Percentiles rank a stretch among this genome's conserved stretches.
These are phyloP conservation scores for Caenorhabditis japonica DNA, from an alignment of 2,888 invertebrate species.

Conservation along the genomic window DNA sequence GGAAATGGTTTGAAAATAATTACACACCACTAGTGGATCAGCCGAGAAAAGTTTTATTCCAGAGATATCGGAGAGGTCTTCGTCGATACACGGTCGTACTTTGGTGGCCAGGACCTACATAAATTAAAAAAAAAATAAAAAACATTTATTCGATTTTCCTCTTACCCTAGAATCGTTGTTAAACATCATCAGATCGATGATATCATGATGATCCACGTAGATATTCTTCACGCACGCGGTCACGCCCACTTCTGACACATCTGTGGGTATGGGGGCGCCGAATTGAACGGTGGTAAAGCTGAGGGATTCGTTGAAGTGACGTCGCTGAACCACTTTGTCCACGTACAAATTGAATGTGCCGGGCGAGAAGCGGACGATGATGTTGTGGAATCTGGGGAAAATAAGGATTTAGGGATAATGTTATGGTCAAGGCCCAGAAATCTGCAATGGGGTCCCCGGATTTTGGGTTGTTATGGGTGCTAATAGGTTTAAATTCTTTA, in stretches of 20 bases:
- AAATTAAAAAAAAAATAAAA: no score
- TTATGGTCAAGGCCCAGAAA: no score
- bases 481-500: no score
- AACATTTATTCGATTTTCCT: no score
- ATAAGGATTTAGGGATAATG: neutral
- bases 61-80: conserved; percentile 6
- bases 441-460: no score
- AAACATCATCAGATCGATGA: conserved; percentile 47
- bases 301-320: conserved; percentile 16
- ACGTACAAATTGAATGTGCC: conserved; percentile 37
- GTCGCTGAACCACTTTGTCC: conserved; percentile 16
- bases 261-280: conserved; percentile 43
- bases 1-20: no score
- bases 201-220: conserved; percentile 60
- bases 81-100: conserved; percentile 21
- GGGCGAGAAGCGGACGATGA: conserved; percentile 28
- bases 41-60: conserved; percentile 27
- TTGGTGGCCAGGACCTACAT: conserved; percentile 13
- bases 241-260: conserved; percentile 55
- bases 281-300: conserved; percentile 46
- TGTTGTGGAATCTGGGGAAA: conserved; percentile 39
- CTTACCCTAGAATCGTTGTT: conserved; percentile 56
- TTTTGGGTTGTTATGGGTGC: no score
- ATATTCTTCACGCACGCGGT: conserved; percentile 61
- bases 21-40: conserved; percentile 39